Evolutionary conservation across 2,797 vertebrate species (phyloP).

Genomic region (Leucoraja ocellata): DNA sequence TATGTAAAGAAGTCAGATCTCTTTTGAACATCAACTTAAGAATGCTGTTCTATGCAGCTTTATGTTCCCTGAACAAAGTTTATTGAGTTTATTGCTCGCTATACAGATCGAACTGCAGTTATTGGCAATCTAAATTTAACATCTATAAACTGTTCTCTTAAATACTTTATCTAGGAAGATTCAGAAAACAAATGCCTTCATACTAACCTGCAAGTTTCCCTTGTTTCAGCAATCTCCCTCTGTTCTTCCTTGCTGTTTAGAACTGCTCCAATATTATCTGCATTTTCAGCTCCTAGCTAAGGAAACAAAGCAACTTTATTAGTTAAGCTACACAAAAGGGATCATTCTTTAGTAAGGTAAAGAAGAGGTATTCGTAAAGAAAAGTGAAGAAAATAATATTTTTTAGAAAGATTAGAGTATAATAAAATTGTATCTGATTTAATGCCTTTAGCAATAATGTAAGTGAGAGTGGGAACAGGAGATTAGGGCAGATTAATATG

Average conservation of each 20-base stretch:
- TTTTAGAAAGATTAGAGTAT: background rate
- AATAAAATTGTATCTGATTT: background rate
- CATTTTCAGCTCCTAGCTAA: slow-evolving; percentile 87
- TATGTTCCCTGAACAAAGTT: background rate
- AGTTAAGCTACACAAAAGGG: background rate
- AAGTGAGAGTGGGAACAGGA: too few relatives aligned
- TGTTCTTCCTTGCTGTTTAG: slow-evolving; percentile 91
- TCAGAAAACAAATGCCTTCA: background rate
- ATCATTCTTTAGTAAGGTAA: background rate
- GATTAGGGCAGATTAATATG: too few relatives aligned
- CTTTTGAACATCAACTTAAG: background rate
- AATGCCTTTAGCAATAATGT: background rate
- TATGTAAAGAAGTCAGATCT: background rate
- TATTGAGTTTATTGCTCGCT: too few relatives aligned
- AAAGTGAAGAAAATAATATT: background rate
- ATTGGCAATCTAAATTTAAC: background rate
- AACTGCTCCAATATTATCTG: slow-evolving; percentile 88
- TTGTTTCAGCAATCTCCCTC: slow-evolving; percentile 85
- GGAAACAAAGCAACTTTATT: background rate
- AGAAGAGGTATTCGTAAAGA: too few relatives aligned
- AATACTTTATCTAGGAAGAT: background rate
- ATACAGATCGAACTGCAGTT: background rate
- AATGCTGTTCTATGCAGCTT: background rate
- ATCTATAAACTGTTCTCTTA: background rate
- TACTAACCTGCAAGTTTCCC: slow-evolving; percentile 79